These are phyloP conservation scores for Furnarius figulus DNA, from an alignment of 2,113 vertebrate species.

Conservation along the genomic window DNA sequence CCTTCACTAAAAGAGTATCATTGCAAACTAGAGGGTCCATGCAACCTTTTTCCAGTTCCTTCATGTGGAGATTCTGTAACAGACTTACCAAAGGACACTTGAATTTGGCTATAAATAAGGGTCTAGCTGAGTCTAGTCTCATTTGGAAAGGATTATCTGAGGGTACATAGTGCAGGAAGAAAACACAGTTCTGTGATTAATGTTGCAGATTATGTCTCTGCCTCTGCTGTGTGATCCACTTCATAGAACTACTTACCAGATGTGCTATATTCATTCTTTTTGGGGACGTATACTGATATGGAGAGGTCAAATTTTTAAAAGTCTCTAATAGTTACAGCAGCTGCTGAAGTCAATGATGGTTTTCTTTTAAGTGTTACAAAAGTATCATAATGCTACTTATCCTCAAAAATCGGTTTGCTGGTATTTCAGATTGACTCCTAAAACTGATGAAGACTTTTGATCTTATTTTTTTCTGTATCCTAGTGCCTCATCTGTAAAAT, in stretches of 20 bases:
- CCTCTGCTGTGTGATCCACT: not conserved
- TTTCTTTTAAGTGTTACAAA: not conserved
- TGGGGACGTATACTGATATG: not conserved
- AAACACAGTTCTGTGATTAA: not conserved
- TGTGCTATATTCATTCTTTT: not conserved
- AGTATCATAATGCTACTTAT: not conserved
- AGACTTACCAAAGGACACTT: not conserved
- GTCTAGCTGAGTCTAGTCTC: not conserved
- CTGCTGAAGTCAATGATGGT: not conserved
- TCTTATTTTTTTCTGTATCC: not conserved
- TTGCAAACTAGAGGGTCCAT: not conserved
- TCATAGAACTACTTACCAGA: not conserved
- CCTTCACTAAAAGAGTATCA: not conserved
- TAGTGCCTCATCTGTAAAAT: not conserved
- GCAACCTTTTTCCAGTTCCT: not conserved
- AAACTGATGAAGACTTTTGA: not conserved
- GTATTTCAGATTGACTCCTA: not conserved
- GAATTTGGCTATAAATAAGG: not conserved
- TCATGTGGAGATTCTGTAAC: not conserved
- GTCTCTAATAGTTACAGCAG: not conserved
- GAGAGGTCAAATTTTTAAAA: not conserved
- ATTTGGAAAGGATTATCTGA: not conserved
- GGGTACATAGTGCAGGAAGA: not conserved
- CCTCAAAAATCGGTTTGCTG: not conserved
- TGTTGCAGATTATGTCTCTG: not conserved